phyloP scores from a whole-genome alignment of 1,140 invertebrate genomes.

The Chionoecetes opilio region DNA sequence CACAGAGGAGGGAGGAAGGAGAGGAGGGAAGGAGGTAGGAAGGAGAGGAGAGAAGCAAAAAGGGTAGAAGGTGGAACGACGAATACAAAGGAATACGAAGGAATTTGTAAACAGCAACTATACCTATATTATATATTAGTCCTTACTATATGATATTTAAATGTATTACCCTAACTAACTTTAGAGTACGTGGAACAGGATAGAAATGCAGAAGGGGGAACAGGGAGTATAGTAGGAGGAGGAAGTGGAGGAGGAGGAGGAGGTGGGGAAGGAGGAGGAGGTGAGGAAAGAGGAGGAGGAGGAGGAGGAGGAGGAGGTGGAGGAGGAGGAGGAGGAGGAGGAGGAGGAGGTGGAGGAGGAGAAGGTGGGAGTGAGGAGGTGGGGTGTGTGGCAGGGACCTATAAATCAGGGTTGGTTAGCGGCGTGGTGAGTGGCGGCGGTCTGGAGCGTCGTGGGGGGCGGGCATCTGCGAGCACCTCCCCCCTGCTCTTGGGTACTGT shows the following conservation, averaged over 20 bases:
- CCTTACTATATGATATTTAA: no score
- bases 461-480: neutral
- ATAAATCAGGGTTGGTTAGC: constrained; percentile 8
- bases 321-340: neutral
- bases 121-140: no score
- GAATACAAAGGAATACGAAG: neutral
- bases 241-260: neutral
- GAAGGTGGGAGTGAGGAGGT: neutral
- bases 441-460: neutral
- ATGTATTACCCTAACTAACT: no score
- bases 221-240: neutral
- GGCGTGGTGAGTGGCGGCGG: constrained; percentile 5
- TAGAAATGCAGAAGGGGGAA: neutral
- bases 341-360: neutral
- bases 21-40: neutral
- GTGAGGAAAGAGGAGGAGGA: neutral
- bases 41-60: neutral
- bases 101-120: neutral
- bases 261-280: neutral
- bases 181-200: neutral
- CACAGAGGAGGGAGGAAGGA: no score
- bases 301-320: neutral
- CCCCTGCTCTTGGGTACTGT: no score
- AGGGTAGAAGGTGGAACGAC: neutral
- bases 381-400: neutral